Percentiles rank a stretch among this genome's conserved stretches.
Conservation (phyloP, 2,113 vertebrate species). For the Hippocampus zosterae region DNA sequence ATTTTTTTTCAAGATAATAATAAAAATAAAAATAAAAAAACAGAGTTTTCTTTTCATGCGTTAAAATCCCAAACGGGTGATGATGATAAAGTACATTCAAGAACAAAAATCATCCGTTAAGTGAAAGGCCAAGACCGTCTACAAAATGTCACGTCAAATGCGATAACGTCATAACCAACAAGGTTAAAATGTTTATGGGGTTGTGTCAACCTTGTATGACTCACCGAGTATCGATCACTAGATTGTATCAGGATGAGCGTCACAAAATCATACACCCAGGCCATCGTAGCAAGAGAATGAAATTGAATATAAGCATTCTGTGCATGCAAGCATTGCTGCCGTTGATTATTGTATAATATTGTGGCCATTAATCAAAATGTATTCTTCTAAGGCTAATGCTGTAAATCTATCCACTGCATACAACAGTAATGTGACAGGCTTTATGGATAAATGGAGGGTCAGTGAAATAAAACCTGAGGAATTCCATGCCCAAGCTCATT, state of each 20-base stretch:
- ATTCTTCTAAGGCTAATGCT: slow-evolving; percentile 18
- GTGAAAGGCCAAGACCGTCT: neutral
- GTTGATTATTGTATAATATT: neutral
- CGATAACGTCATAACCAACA: slow-evolving; percentile 18
- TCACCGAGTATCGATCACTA: slow-evolving; percentile 19
- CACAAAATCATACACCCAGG: slow-evolving; percentile 3
- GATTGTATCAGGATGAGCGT: slow-evolving; percentile 21
- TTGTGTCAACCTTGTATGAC: slow-evolving; percentile 12
- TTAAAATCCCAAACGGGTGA: neutral
- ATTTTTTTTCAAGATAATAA: no score
- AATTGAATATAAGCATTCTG: neutral
- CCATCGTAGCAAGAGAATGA: slow-evolving; percentile 4
- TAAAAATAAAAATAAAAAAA: no score
- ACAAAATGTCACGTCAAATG: neutral
- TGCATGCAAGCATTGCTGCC: neutral
- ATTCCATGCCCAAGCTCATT: slow-evolving; percentile 35
- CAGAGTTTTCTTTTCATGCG: neutral
- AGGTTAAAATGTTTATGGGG: slow-evolving; percentile 19
- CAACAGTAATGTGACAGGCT: slow-evolving; percentile 15
- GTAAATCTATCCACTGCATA: slow-evolving; percentile 25
- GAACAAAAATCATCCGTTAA: neutral
- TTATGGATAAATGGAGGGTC: slow-evolving; percentile 16
- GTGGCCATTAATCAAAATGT: slow-evolving; percentile 1
- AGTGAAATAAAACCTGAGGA: slow-evolving; percentile 56
- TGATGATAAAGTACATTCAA: neutral